Evolutionary conservation across 2,113 vertebrate genomes (phyloP).

Genomic region (Psettodes erumei): DNA sequence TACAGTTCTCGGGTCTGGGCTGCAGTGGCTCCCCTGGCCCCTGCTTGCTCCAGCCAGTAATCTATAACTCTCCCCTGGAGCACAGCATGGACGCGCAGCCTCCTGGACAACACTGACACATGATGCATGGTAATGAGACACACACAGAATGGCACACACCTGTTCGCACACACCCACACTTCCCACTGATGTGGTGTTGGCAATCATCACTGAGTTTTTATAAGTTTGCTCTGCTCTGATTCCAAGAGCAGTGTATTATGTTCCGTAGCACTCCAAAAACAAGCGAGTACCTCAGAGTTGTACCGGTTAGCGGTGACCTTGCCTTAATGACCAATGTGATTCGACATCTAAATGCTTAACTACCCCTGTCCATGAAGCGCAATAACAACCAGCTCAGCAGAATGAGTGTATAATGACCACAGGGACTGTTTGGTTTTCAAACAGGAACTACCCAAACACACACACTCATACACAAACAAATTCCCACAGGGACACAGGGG

Average conservation of each 20-base stretch:
- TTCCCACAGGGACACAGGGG: slow-evolving; percentile 39
- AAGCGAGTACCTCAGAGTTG: slow-evolving; percentile 12
- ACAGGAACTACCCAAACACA: slow-evolving; percentile 40
- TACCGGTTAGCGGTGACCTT: slow-evolving; percentile 60
- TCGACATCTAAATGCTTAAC: slow-evolving; percentile 72
- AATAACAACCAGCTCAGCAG: slow-evolving; percentile 71
- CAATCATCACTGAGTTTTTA: slow-evolving; percentile 49
- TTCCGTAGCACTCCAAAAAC: slow-evolving; percentile 32
- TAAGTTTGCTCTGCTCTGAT: slow-evolving; percentile 28
- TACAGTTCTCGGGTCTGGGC: slow-evolving; percentile 64
- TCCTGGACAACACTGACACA: slow-evolving; percentile 78
- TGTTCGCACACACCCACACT: slow-evolving; percentile 62
- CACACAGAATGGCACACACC: slow-evolving; percentile 66
- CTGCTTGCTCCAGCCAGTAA: slow-evolving; percentile 74
- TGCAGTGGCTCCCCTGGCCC: slow-evolving; percentile 69
- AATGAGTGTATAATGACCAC: slow-evolving; percentile 70
- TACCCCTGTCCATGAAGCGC: slow-evolving; percentile 46
- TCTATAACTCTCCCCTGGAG: slow-evolving; percentile 80
- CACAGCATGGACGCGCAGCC: slow-evolving; percentile 67
- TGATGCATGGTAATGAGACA: slow-evolving; percentile 78
- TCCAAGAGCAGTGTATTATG: slow-evolving; percentile 11
- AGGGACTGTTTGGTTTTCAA: slow-evolving; percentile 60
- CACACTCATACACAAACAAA: slow-evolving; percentile 55
- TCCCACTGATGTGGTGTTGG: slow-evolving; percentile 47
- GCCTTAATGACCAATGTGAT: slow-evolving; percentile 55